Percentiles rank a stretch among this genome's conserved stretches.
phyloP scores from a whole-genome alignment of 2,113 vertebrate species.

The Burhinus oedicnemus region DNA sequence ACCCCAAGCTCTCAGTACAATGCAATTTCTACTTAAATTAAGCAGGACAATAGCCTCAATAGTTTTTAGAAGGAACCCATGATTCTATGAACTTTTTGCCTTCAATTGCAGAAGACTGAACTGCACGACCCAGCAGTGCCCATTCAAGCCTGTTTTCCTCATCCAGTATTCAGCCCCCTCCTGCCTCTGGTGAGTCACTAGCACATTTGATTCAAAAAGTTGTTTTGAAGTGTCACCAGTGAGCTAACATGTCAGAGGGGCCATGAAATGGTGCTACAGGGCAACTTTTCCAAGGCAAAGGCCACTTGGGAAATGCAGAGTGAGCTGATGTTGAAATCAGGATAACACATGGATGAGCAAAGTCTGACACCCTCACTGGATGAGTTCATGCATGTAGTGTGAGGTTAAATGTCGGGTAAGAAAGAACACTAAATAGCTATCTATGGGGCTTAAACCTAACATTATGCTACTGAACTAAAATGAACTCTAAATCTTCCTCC shows the following conservation, averaged over 20 bases:
- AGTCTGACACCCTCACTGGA: slow-evolving; percentile 21
- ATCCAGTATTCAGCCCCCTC: neutral
- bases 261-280: neutral
- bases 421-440: neutral
- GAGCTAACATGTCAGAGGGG: neutral
- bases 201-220: neutral
- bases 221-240: neutral
- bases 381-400: neutral
- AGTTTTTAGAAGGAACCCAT: neutral
- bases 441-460: neutral
- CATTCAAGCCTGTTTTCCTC: neutral
- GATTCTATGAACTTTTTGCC: neutral
- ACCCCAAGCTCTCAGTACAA: neutral
- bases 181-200: neutral
- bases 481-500: neutral
- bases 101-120: neutral
- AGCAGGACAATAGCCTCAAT: neutral
- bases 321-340: slow-evolving; percentile 45
- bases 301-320: neutral
- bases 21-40: neutral
- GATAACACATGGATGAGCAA: slow-evolving; percentile 3
- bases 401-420: neutral
- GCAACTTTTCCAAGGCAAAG: slow-evolving; percentile 18
- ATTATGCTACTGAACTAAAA: neutral
- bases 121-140: neutral